Evolutionary conservation across 2,888 invertebrate genomes (phyloP).

Genomic region (Tortrix viridana): DNA sequence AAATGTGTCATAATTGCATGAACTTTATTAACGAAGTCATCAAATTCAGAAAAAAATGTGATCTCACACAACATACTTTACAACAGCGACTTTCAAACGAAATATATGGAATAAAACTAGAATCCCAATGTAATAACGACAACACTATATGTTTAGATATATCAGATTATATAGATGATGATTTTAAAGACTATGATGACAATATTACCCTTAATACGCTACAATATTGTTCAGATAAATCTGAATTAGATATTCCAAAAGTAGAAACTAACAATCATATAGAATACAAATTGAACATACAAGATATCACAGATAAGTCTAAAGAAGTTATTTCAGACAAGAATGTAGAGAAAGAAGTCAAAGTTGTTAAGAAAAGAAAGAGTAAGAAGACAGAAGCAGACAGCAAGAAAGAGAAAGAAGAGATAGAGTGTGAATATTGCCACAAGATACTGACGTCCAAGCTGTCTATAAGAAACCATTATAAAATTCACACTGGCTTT

Average conservation of each 20-base stretch:
- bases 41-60: slow-evolving; percentile 56
- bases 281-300: slow-evolving; percentile 8
- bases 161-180: slow-evolving; percentile 17
- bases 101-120: slow-evolving; percentile 34
- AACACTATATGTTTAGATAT: slow-evolving; percentile 15
- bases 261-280: neutral
- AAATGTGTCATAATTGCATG: slow-evolving; percentile 22
- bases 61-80: slow-evolving; percentile 44
- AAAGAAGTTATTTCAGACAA: slow-evolving; percentile 44
- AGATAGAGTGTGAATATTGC: slow-evolving; percentile 73
- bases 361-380: slow-evolving; percentile 44
- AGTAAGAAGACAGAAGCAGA: slow-evolving; percentile 42
- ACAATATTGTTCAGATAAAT: slow-evolving; percentile 8
- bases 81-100: slow-evolving; percentile 39
- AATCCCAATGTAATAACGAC: slow-evolving; percentile 17
- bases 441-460: slow-evolving; percentile 72
- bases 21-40: slow-evolving; percentile 43
- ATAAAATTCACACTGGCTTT: slow-evolving; percentile 76
- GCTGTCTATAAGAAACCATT: slow-evolving; percentile 70
- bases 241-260: slow-evolving; percentile 2
- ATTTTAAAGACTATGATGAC: slow-evolving; percentile 41
- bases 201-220: slow-evolving; percentile 28
- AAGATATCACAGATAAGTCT: slow-evolving; percentile 37
- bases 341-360: slow-evolving; percentile 44
- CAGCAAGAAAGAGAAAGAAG: slow-evolving; percentile 51